Base-by-base conservation (phyloP, 2,797 vertebrate species). In the Cynodonichthys magdalenae region DNA sequence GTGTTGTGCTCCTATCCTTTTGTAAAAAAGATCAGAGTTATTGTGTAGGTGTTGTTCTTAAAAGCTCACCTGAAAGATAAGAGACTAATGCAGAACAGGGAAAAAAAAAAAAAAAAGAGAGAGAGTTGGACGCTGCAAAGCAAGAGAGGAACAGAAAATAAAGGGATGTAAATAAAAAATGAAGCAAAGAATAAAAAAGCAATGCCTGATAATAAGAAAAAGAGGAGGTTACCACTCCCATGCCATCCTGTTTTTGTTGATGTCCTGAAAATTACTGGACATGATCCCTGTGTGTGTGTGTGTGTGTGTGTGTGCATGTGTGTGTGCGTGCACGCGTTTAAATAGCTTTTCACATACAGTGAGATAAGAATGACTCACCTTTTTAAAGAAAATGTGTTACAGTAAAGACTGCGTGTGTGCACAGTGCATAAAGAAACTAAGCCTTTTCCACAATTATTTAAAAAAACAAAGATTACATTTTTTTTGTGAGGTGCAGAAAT, bases 11-110 rank as follows among this genome's bases (percentile, higher is more conserved):
- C 36, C 47, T 59, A 29, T 67, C 79, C 65, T 68, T 81, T 76
- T 79, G 55, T 71, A 51, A 71, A 64, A 75, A 20, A 74, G 60
- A 84, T 83, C 72, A 81, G 65, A 75, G 62, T 69, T 52, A 74
- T 46, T 52, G 55, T 75, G 85, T 82, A 79, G 84, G 83, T 80
- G 83, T 73, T 73, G 58, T 81, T 86, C 75, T 84, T 70, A 83
- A 85, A 84, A 60, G 63, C 77, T 76, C 73, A 66, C 47, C 67
- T 70, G 74, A 75, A 81, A 80, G 74, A 90, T 80, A 84, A 83
- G 65, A 86, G 71, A 61, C 42, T 63, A 49, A 66, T 51, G 1
- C 31, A 0, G 24, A 15, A 17, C 68, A 75, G 67, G 50, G 51
- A 57, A 34, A 48, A 58, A 63, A 71, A 66, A 65, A 42, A 66